Conservation (phyloP, 2,888 invertebrate species). For the Oligia latruncula region DNA sequence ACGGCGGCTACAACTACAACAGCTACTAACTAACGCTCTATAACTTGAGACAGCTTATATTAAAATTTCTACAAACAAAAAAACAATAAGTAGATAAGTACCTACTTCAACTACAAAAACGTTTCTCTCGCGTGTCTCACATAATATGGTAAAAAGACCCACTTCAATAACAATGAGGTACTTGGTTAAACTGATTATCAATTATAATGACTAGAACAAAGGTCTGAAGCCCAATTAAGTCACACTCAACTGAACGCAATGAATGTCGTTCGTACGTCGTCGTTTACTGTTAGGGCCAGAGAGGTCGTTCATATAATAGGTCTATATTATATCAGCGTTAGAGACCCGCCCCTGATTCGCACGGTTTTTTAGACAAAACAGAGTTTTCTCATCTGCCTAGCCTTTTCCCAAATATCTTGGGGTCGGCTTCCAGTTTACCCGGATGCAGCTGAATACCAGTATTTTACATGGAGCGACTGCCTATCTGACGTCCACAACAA, state of each 20-base stretch:
- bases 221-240: constrained; percentile 42
- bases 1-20: too few species aligned
- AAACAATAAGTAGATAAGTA: too few species aligned
- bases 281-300: constrained; percentile 9
- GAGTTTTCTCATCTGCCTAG: background rate
- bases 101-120: background rate
- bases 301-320: constrained; percentile 1
- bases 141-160: constrained; percentile 29
- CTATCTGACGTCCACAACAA: too few species aligned
- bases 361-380: background rate
- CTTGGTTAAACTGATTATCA: constrained; percentile 44
- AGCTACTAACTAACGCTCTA: too few species aligned
- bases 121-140: constrained; percentile 76
- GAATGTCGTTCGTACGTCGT: constrained; percentile 2
- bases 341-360: background rate
- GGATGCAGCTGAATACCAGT: too few species aligned
- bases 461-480: too few species aligned
- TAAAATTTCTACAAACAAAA: too few species aligned
- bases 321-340: background rate
- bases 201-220: constrained; percentile 51
- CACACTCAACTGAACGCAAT: constrained; percentile 22
- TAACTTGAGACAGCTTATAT: too few species aligned
- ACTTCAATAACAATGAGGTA: constrained; percentile 27
- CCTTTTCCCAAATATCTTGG: too few species aligned
- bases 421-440: too few species aligned